Evolutionary conservation across 2,888 invertebrate species (phyloP), one percentile per base, ranked within the genome.

Genomic region (Sericinus montela): DNA sequence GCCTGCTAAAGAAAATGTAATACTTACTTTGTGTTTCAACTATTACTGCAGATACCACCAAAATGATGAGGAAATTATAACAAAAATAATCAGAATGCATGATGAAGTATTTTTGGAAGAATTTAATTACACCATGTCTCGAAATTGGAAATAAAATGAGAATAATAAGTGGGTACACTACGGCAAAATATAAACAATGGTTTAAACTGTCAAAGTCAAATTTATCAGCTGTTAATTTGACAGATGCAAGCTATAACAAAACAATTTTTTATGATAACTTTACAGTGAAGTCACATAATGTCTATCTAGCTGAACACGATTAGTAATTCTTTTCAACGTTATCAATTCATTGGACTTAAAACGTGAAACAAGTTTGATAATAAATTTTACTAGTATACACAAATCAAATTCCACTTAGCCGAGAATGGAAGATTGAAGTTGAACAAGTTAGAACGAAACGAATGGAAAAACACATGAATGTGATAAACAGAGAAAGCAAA

Each of bases 211-310:
- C 50, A 51, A 39, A 50, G 45, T 51, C 50, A 51, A 39, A 50
- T 36, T 38, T 32, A 66, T 67, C 69, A 69, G 69, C 69, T 69
- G 70, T 58, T 67, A 43, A 55, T 56, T 58, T 62, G 58, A 59
- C 60, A 63, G 53, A 29, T 52, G 30, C 30, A 48, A 52, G 54
- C 30, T 29, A 25, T 14, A 29, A 34, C 1, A n/a, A 13, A 7
- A 25, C 25, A 4, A 14, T 28, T 11, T 32, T 9, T n/a, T 2
- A 30, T 14, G 9, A 25, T 19, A 32, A 11, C 19, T 6, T 35
- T 15, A 34, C 15, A 30, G 30, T 30, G 1, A 3, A 6, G 3
- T 30, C 0, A 9, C 11, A n/a, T 30, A 9, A 11, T 1, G n/a
- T 29, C 29, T 29, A 29, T 3, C 6, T 23, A 23, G 6, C 25